Conservation (phyloP, 2,888 invertebrate genomes). For the Drosophila monieri region DNA sequence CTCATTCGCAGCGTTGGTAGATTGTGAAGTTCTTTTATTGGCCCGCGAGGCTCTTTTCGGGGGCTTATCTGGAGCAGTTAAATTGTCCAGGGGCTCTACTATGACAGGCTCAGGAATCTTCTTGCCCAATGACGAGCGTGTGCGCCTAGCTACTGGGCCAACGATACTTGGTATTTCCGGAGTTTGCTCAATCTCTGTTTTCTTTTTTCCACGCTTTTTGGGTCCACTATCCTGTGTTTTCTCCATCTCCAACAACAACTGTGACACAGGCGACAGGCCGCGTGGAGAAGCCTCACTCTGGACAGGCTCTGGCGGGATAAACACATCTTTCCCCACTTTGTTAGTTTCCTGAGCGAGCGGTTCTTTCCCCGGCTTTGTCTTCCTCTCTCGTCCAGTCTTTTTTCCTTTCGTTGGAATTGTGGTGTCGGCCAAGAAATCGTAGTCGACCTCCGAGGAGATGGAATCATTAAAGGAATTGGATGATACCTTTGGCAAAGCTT, state of each 20-base stretch:
- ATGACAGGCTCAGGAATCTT: not conserved
- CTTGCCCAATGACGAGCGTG: constrained; percentile 50
- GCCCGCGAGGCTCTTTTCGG: constrained; percentile 7
- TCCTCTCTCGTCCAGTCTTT: constrained; percentile 16
- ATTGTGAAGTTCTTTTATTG: not conserved
- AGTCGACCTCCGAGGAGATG: constrained; percentile 42
- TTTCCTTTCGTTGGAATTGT: constrained; percentile 7
- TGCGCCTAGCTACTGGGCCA: constrained; percentile 52
- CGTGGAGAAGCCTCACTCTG: not conserved
- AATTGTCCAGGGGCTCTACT: not conserved
- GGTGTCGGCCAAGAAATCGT: constrained; percentile 44
- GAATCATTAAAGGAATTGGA: constrained; percentile 20
- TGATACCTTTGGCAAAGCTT: constrained; percentile 33
- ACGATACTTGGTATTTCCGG: not conserved
- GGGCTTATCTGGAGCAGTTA: not conserved
- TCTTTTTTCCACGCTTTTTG: not conserved
- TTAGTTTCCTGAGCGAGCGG: not conserved
- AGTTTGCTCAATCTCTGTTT: not conserved
- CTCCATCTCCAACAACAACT: constrained; percentile 55
- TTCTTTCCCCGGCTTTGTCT: constrained; percentile 9
- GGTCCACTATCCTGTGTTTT: not conserved
- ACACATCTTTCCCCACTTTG: too few relatives aligned
- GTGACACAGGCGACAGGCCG: constrained; percentile 54
- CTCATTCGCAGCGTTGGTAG: not conserved
- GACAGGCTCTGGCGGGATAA: not conserved